Conservation (phyloP, 2,888 invertebrate species). For the Nephrotoma flavescens region DNA sequence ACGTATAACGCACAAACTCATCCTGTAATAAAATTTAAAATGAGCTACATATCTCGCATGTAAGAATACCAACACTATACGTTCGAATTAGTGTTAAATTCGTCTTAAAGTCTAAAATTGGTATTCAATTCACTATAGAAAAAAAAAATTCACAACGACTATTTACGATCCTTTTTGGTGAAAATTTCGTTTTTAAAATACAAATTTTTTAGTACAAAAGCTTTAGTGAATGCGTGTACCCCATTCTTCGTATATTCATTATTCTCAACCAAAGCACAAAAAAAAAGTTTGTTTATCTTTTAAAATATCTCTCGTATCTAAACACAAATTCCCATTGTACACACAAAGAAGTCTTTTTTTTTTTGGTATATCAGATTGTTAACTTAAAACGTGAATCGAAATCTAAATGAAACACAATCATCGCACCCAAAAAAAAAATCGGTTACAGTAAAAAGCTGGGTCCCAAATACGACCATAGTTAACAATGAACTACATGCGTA, state of each 20-base stretch:
- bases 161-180: not conserved
- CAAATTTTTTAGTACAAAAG: not conserved
- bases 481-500: not conserved
- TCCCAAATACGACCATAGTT: not conserved
- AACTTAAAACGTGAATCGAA: not conserved
- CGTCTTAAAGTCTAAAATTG: not conserved
- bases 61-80: no score
- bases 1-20: no score
- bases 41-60: no score
- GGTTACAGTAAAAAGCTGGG: not conserved
- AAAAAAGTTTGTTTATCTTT: not conserved
- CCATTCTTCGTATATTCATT: not conserved
- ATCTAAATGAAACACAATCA: not conserved
- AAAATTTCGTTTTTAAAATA: not conserved
- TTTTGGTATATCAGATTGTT: not conserved
- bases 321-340: not conserved
- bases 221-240: not conserved
- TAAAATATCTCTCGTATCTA: not conserved
- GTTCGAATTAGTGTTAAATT: not conserved
- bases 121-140: not conserved
- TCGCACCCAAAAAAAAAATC: not conserved
- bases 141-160: not conserved
- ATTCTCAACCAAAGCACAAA: not conserved
- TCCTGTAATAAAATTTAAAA: no score
- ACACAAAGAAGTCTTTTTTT: not conserved